Evolutionary conservation across 23 tunicate genomes (phyloP), one percentile per base, ranked within the genome.

Genomic region (Styela clava): DNA sequence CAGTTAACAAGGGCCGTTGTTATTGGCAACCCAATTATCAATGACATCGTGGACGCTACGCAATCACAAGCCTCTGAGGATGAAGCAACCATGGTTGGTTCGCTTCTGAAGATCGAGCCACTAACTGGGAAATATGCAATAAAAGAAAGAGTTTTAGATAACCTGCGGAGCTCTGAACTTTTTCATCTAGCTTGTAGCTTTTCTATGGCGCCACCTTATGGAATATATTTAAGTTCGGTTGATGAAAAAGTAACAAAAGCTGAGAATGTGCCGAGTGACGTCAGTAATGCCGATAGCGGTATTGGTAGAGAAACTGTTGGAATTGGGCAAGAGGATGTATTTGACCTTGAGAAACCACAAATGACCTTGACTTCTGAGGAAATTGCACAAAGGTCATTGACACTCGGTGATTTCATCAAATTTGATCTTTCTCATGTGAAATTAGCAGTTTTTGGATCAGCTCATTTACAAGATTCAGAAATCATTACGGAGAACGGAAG

Each of bases 361-460:
- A 7, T 71, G 24, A 31, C 24, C 27, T 18, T 52, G 64, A 24
- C 65, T 1, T n/a, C 64, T 7, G 64, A 76, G 7, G 33, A 52
- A 21, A 24, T 26, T 9, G 24, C 35, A 44, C 64, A 44, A 18
- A 76, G 63, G 64, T 44, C 65, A 27, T 27, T 89, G 0, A n/a
- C 85, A 2, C 52, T 28, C 21, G 44, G 36, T 71, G 85, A 89
- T 62, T 31, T 90, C 16, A 5, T 77, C 65, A 23, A 44, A 5
- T 69, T 19, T 1, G 79, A 90, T 74, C 64, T 92, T 18, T 63
- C 79, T 2, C 62, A 78, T 3, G 62, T 73, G 0, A 87, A 92
- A 67, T 85, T 92, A 3, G 83, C 83, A 22, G 88, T 87, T 1
- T 65, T 87, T 0, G 97, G 92, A 27, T 90, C 92, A 19, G 73